Evolutionary conservation across 2,888 invertebrate species (phyloP).

Genomic region (Pristionchus japonicus): DNA sequence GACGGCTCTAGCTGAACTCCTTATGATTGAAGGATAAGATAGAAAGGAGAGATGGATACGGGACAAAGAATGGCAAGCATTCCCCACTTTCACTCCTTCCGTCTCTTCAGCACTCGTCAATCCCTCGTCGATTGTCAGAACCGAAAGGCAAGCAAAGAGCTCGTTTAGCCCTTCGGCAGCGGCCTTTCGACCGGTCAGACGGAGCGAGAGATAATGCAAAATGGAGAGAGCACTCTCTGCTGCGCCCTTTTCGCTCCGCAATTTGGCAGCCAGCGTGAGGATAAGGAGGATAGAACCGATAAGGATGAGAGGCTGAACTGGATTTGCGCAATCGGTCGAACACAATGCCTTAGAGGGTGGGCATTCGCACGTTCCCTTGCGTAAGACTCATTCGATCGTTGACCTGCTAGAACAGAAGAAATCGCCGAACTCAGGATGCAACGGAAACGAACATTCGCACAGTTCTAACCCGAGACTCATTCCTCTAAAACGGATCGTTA

Average conservation of each 20-base stretch:
- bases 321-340: not conserved
- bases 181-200: no score
- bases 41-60: not conserved
- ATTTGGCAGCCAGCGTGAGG: not conserved
- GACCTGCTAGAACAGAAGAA: not conserved
- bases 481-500: no score
- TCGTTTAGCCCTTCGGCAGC: not conserved
- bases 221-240: no score
- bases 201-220: no score
- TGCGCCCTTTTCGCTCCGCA: not conserved
- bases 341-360: not conserved
- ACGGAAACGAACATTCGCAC: no score
- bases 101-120: not conserved
- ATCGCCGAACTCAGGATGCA: not conserved
- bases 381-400: not conserved
- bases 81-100: not conserved
- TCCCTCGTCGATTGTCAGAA: not conserved
- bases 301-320: not conserved
- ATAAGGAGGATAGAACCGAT: not conserved
- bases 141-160: not conserved
- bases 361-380: not conserved
- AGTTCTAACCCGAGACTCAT: no score
- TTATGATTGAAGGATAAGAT: not conserved
- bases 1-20: not conserved
- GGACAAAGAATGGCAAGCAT: constrained; percentile 12